Base-by-base conservation (phyloP, 2,888 invertebrate species). In the Steinernema hermaphroditum region DNA sequence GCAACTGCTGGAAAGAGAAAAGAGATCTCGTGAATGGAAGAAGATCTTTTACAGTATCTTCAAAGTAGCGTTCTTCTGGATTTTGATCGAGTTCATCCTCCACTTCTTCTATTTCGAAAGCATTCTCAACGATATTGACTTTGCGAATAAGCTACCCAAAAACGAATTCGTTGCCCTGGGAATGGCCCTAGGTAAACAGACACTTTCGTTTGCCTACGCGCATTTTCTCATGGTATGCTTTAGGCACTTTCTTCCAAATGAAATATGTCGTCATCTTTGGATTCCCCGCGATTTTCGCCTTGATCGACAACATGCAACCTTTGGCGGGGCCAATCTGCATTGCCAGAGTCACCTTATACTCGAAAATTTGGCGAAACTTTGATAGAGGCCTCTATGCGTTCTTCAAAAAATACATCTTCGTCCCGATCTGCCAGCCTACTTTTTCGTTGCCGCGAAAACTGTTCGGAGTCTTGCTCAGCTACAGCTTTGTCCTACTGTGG, bases 221-320 rank as follows among this genome's bases (percentile, higher is more conserved):
- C 37, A 54, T 68, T 8, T 76, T 71, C 54, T 49, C 24, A 62
- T 44, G 27, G 16, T 44, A 29, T 22, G 27, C 62, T 80, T 73
- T 84, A 72, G 88, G 88, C 19, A 87, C 87, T 74, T 88, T 88
- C 78, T 89, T 89, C 82, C 88, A 88, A 84, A 75, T 87, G 19
- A 89, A 89, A 76, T 89, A 89, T 78, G 83, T 87, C 1, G 86
- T 88, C n/a, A 86, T 89, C 73, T 89, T 88, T 79, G 89, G 89
- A 2, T 70, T 88, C 0, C 87, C 88, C 0, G 81, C 87, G 0
- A 76, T 86, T 19, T 80, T 89, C 44, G 88, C 88, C 8, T 79
- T 80, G 46, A 70, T 88, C 16, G 89, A 89, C 79, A 86, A 86
- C 68, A 82, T 89, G 77, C 82, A 86, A 19, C 87, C 88, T 2